These are phyloP conservation scores for Hippocampus zosterae DNA, from an alignment of 2,113 vertebrate genomes.

Conservation along the genomic window DNA sequence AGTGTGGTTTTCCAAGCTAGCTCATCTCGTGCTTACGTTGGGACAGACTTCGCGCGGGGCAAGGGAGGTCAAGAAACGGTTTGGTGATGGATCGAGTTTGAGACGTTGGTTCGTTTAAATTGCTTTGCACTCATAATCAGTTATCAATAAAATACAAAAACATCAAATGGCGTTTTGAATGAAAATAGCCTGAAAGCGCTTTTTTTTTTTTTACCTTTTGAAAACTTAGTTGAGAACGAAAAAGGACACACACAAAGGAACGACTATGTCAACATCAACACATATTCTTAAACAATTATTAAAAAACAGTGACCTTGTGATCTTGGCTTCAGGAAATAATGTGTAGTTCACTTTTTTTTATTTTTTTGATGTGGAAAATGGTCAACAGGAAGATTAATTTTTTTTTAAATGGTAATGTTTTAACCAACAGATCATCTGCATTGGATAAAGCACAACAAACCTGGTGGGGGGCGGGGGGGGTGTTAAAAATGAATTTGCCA, in stretches of 20 bases:
- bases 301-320: background rate
- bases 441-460: no score
- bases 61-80: background rate
- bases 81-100: background rate
- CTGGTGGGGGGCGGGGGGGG: no score
- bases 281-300: background rate
- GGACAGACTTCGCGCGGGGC: background rate
- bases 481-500: no score
- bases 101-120: background rate
- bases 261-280: no score
- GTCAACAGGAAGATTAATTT: no score
- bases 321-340: background rate
- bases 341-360: no score
- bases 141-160: background rate
- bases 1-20: constrained; percentile 37
- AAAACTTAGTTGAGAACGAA: background rate
- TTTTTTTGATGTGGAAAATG: no score
- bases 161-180: background rate
- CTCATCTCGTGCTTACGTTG: constrained; percentile 22
- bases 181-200: background rate
- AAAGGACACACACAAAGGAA: no score
- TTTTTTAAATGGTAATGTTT: no score
- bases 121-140: background rate
- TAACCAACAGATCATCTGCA: no score
- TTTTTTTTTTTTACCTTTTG: background rate